A percentile compares a stretch with the other conserved stretches of the same genome.
Evolutionary conservation across 1,140 invertebrate genomes (phyloP).

Genomic region (Neodiprion virginianus): DNA sequence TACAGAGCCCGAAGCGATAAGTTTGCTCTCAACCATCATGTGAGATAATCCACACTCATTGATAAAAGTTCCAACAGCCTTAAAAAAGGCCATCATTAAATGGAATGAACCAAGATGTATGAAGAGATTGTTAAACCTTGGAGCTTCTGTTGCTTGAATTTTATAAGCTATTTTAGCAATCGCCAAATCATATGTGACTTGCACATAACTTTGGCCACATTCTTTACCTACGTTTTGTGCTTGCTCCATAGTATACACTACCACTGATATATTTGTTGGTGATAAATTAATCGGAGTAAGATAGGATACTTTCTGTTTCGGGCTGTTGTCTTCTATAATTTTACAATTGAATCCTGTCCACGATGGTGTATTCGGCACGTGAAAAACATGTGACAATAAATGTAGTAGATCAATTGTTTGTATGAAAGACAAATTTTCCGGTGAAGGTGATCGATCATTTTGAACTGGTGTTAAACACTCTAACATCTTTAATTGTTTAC

Average conservation of each 20-base stretch:
- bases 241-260: too few species aligned
- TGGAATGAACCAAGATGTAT: slow-evolving; percentile 51
- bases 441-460: too few species aligned
- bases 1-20: slow-evolving; percentile 42
- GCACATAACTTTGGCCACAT: too few species aligned
- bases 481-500: not conserved
- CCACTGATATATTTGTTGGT: too few species aligned
- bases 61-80: slow-evolving; percentile 45
- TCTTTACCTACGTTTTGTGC: too few species aligned
- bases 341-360: slow-evolving; percentile 29
- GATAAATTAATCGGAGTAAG: slow-evolving; percentile 26
- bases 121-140: slow-evolving; percentile 33
- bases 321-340: slow-evolving; percentile 17
- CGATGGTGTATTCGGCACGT: slow-evolving; percentile 17
- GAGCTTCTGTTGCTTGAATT: slow-evolving; percentile 19
- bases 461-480: slow-evolving; percentile 9
- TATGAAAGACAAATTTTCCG: too few species aligned
- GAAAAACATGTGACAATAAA: too few species aligned
- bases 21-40: slow-evolving; percentile 42
- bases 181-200: too few species aligned
- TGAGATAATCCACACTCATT: slow-evolving; percentile 44
- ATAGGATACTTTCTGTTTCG: slow-evolving; percentile 29
- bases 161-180: slow-evolving; percentile 33
- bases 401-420: too few species aligned
- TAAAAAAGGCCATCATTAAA: slow-evolving; percentile 49